phyloP scores from a whole-genome alignment of 2,113 vertebrate genomes.

The Caloenas nicobarica region DNA sequence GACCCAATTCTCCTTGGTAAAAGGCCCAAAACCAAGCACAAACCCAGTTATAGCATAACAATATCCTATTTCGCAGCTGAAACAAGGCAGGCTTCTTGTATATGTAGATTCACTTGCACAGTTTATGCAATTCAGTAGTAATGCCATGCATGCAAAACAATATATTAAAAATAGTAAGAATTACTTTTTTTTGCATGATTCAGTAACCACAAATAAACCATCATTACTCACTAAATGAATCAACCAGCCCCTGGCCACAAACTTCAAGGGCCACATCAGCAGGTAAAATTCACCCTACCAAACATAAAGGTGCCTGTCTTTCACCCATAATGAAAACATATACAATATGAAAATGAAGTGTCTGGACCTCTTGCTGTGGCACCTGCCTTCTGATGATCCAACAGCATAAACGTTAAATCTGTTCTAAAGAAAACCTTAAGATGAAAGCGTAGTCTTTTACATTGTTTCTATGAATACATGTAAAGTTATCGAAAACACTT shows the following conservation, averaged over 20 bases:
- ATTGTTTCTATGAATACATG: not conserved
- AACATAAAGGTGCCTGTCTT: not conserved
- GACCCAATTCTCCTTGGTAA: not conserved
- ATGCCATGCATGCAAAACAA: slow-evolving; percentile 4
- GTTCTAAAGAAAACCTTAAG: not conserved
- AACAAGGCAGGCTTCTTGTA: not conserved
- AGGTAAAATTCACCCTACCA: slow-evolving; percentile 18
- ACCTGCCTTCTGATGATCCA: not conserved
- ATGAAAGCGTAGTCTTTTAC: not conserved
- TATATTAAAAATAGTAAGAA: slow-evolving; percentile 42
- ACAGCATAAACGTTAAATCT: not conserved
- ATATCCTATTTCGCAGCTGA: not conserved
- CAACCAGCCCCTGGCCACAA: slow-evolving; percentile 25
- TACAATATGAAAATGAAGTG: not conserved
- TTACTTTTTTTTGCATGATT: not conserved
- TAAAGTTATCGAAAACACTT: not conserved
- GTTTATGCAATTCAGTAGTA: not conserved
- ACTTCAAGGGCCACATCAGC: not conserved
- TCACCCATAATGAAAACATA: not conserved
- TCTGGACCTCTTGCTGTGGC: not conserved
- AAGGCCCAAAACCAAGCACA: not conserved
- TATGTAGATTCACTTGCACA: not conserved
- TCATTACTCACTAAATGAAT: slow-evolving; percentile 40
- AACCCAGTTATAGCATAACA: not conserved
- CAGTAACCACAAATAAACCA: slow-evolving; percentile 43